Evolutionary conservation across 1,140 invertebrate genomes (phyloP), one percentile per base, ranked within the genome.

Genomic region (Apocrypta bakeri): DNA sequence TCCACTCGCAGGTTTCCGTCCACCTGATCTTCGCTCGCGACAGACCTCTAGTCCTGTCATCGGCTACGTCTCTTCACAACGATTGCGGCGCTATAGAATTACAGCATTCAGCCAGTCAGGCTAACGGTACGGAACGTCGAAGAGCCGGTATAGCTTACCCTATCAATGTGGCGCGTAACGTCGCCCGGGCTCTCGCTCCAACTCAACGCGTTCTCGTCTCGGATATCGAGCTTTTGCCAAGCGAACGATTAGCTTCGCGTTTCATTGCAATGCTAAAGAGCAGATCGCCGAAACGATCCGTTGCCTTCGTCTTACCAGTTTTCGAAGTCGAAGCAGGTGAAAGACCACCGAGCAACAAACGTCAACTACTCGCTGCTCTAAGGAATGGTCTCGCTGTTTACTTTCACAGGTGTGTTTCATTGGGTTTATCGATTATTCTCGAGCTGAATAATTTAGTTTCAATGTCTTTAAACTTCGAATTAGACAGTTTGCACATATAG

Each of bases 151-250:
- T 96, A 86, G 91, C 93, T 21, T 97, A 96, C 91, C 96, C 96
- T 0, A 95, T 97, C 83, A 96, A 97, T 86, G 95, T 96, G 0
- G 95, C 93, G 1, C 93, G 96, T 85, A 96, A 96, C 84, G 94
- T 94, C 2, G 95, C 95, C 0, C 92, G 95, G 81, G 92, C 91
- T 66, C 92, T 93, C 21, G 93, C 95, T 1, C 89, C 88, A 37
- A 95, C 95, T 12, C 90, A 93, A 77, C 94, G 95, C 87, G 94
- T 97, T 75, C 90, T 97, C 85, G 96, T 96, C 0, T 95, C 95
- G 8, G 96, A 97, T 88, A 94, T 96, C 81, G 95, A 97, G 89
- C 92, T 97, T 77, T 92, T 96, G 72, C 95, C 95, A 0, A 96
- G 95, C 85, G 90, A 93, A 42, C 92, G 92, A 83, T 88, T 96